phyloP scores from a whole-genome alignment of 2,888 invertebrate genomes.

The Dastarcus helophoroides region DNA sequence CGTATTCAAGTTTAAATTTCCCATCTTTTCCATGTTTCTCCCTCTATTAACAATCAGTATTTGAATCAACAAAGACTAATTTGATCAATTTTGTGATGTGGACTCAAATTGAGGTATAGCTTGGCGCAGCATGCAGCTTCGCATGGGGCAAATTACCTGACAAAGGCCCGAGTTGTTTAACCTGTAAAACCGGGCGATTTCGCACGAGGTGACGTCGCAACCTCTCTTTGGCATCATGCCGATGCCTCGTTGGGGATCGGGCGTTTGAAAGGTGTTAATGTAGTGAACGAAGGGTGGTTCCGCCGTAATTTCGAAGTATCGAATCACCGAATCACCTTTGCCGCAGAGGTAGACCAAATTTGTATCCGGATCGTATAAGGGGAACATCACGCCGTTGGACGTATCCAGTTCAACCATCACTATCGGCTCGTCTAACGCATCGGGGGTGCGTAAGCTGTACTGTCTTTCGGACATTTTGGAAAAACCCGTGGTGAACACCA shows the following conservation, averaged over 20 bases:
- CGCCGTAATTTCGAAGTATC: slow-evolving; percentile 67
- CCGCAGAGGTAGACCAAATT: slow-evolving; percentile 91
- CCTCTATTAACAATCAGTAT: too few species aligned
- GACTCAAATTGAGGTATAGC: too few species aligned
- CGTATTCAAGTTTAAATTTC: too few species aligned
- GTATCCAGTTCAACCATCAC: slow-evolving; percentile 89
- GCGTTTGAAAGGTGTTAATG: slow-evolving; percentile 93
- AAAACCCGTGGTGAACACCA: slow-evolving; percentile 89
- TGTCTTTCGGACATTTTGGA: slow-evolving; percentile 97
- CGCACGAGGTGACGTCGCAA: slow-evolving; percentile 86
- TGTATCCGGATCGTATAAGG: slow-evolving; percentile 91
- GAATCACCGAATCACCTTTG: slow-evolving; percentile 95
- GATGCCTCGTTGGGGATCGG: slow-evolving; percentile 95
- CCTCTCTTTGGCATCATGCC: slow-evolving; percentile 98
- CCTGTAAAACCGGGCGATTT: slow-evolving; percentile 91
- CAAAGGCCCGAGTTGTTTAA: slow-evolving; percentile 89
- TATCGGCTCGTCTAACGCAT: slow-evolving; percentile 75
- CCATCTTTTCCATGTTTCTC: too few species aligned
- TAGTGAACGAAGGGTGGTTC: slow-evolving; percentile 93
- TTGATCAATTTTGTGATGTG: too few species aligned
- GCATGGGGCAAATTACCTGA: too few species aligned
- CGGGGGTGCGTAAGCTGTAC: slow-evolving; percentile 87
- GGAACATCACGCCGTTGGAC: slow-evolving; percentile 95
- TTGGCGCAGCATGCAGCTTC: too few species aligned
- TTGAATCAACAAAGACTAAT: too few species aligned